Conservation (phyloP, 2,888 invertebrate genomes). For the Clusia tigrina region DNA sequence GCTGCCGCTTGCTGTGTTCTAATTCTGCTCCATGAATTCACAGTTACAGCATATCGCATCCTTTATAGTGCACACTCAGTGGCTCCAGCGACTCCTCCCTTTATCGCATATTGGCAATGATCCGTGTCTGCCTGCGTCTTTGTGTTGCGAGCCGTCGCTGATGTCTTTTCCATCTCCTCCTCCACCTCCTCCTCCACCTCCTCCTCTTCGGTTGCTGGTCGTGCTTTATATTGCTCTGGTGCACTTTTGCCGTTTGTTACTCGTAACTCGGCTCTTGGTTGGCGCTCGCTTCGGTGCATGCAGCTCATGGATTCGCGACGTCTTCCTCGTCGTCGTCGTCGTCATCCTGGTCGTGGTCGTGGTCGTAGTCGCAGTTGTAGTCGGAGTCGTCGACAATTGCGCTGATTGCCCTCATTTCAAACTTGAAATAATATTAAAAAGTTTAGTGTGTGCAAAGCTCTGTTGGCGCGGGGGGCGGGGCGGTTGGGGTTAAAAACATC, state of each 20-base stretch:
- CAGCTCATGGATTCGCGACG: background rate
- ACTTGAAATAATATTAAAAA: conserved; percentile 59
- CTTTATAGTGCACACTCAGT: background rate
- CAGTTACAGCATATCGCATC: background rate
- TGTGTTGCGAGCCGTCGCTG: too few species aligned
- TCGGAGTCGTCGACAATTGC: conserved; percentile 47
- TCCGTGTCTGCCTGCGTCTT: too few species aligned
- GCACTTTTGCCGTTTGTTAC: too few species aligned
- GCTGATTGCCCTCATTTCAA: conserved; percentile 59
- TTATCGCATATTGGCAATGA: background rate
- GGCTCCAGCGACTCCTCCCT: background rate
- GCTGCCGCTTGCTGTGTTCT: background rate
- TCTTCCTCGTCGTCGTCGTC: background rate
- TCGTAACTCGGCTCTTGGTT: too few species aligned
- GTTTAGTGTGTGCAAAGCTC: conserved; percentile 42
- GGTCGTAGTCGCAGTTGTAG: background rate
- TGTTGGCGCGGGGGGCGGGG: too few species aligned
- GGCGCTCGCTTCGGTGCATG: background rate
- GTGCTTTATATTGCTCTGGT: too few species aligned
- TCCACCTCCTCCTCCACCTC: conserved; percentile 22
- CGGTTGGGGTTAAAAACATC: too few species aligned
- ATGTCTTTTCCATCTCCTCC: conserved; percentile 4
- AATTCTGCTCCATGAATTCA: background rate
- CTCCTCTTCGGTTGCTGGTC: too few species aligned
- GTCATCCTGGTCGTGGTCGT: background rate